Evolutionary conservation across 2,888 invertebrate genomes (phyloP), one percentile per base, ranked within the genome.

Genomic region (Caenorhabditis macrosperma): DNA sequence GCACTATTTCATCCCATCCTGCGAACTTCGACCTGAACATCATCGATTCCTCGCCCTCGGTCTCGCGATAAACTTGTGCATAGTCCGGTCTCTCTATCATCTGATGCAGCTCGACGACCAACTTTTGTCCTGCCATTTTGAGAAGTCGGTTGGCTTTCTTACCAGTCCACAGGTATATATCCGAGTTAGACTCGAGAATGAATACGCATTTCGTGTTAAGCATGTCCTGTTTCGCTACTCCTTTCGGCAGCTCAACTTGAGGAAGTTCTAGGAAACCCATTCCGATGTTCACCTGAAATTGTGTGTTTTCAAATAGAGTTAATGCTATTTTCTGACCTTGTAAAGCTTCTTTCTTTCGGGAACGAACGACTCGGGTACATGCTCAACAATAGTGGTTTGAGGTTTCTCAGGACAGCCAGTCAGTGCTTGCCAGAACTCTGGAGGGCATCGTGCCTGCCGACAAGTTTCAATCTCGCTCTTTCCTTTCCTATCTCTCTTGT

Each of bases 1-100:
- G 97, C 88, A 99, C 96, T 20, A 99, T 96, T 92, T 99, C 98
- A 91, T 99, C 97, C 99, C 99, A 99, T 9, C 96, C 97, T 55
- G 94, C 92, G 92, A 99, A 99, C 92, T 98, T 97, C 0, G 95
- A 95, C 92, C 98, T 97, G 92, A 99, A 99, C 84, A 97, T 91
- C 88, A 92, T 93, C 41, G 92, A 91, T 82, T 93, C 93, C 61
- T 92, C 92, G 24, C 92, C 91, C 81, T 89, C 89, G 2, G 82
- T 85, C 71, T 90, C 90, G 26, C 86, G 75, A 20, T 83, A 82
- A 44, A 98, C 95, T 85, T 95, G 92, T 0, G 97, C 95, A 92
- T 95, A 95, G 12, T 94, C 93, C 0, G 96, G 95, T 67, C 95
- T 93, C 41, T 92, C 90, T 83, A 98, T 94, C 97, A 99, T 97